Evolutionary conservation across 2,797 vertebrate species (phyloP).

Genomic region (Denticeps clupeoides): DNA sequence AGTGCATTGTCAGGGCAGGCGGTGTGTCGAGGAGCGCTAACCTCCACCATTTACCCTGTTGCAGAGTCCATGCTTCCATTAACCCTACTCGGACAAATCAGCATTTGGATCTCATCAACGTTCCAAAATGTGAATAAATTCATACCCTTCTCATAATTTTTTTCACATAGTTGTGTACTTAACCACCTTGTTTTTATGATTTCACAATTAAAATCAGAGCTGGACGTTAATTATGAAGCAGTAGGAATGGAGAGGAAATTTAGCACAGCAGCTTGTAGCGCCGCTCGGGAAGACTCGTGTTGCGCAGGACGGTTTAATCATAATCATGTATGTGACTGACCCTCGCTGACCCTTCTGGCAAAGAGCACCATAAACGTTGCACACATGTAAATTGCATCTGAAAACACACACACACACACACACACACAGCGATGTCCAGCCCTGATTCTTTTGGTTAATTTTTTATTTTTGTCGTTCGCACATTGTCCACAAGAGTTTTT

Average conservation of each 20-base stretch:
- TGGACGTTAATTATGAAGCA: too few species aligned
- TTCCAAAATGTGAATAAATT: too few species aligned
- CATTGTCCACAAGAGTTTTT: too few species aligned
- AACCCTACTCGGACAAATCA: conserved; percentile 45
- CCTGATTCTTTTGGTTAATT: neutral
- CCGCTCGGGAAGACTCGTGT: conserved; percentile 17
- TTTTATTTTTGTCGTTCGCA: neutral
- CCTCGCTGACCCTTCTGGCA: conserved; percentile 15
- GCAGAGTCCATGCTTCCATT: conserved; percentile 54
- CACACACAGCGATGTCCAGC: too few species aligned
- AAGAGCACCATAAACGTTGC: conserved; percentile 13
- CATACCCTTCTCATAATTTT: too few species aligned
- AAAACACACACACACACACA: too few species aligned
- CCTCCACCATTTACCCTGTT: conserved; percentile 52
- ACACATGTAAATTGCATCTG: neutral
- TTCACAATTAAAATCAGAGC: too few species aligned
- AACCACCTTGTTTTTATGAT: too few species aligned
- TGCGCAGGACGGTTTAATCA: conserved; percentile 25
- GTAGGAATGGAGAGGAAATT: too few species aligned
- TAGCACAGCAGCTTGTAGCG: conserved; percentile 22
- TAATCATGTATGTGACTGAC: conserved; percentile 21
- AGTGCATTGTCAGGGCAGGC: conserved; percentile 33
- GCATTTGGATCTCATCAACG: too few species aligned
- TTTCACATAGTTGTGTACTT: too few species aligned
- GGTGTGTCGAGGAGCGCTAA: conserved; percentile 40